phyloP scores from a whole-genome alignment of 2,797 vertebrate genomes.

The Argentina silus region DNA sequence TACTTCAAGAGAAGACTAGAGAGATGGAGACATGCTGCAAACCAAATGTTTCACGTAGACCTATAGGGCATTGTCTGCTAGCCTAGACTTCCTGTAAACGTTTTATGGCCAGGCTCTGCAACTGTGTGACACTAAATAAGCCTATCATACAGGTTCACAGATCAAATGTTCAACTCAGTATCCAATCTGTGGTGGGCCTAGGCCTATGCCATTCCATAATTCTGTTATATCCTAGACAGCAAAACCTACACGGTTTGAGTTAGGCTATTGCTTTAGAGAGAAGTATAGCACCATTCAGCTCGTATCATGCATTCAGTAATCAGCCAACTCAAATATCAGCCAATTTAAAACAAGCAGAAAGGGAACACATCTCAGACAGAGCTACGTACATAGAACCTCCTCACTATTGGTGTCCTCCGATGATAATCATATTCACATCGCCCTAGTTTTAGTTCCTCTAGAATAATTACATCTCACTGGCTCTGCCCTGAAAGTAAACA shows the following conservation, averaged over 20 bases:
- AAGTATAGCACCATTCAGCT: too few relatives aligned
- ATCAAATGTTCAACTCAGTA: not conserved
- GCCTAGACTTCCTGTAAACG: not conserved
- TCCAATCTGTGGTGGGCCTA: not conserved
- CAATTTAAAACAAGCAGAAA: not conserved
- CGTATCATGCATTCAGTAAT: too few relatives aligned
- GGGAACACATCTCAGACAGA: not conserved
- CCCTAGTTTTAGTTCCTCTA: not conserved
- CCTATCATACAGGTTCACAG: not conserved
- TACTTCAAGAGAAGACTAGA: not conserved
- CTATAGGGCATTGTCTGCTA: not conserved
- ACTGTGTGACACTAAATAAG: not conserved
- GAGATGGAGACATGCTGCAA: too few relatives aligned
- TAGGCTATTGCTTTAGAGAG: too few relatives aligned
- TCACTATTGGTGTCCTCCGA: not conserved
- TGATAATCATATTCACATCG: not conserved
- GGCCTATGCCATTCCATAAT: not conserved
- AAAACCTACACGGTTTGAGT: not conserved
- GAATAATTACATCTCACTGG: not conserved
- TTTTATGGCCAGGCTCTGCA: not conserved
- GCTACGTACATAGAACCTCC: not conserved
- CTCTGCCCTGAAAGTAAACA: constrained; percentile 12
- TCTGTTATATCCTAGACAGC: not conserved
- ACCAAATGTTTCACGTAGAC: too few relatives aligned
- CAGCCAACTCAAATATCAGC: not conserved